Evolutionary conservation across 2,797 vertebrate genomes (phyloP).

Genomic region (Erpetoichthys calabaricus): DNA sequence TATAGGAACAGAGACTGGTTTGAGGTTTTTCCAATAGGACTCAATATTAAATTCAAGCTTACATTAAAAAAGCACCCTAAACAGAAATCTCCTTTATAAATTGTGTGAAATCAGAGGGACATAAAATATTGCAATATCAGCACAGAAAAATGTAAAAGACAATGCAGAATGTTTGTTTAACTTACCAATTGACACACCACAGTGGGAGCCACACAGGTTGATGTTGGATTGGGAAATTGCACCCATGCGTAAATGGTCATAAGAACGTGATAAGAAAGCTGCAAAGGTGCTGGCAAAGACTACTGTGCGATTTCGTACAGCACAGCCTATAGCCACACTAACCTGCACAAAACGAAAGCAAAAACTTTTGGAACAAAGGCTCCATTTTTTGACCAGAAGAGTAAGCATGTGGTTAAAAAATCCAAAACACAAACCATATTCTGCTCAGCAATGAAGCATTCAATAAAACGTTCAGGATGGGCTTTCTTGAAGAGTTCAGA

Average conservation of each 20-base stretch:
- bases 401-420: too few species aligned
- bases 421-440: conserved; percentile 41
- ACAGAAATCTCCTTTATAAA: too few species aligned
- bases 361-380: too few species aligned
- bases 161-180: too few species aligned
- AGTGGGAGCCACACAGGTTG: conserved; percentile 75
- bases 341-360: conserved; percentile 52
- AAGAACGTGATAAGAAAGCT: conserved; percentile 64
- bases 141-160: too few species aligned
- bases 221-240: conserved; percentile 63
- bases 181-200: conserved; percentile 70
- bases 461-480: conserved; percentile 67
- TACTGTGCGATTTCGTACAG: conserved; percentile 53
- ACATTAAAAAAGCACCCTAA: too few species aligned
- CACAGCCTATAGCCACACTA: conserved; percentile 70
- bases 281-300: conserved; percentile 70
- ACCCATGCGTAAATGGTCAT: conserved; percentile 73
- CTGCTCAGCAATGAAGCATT: conserved; percentile 78
- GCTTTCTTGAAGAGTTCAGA: conserved; percentile 65
- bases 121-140: too few species aligned
- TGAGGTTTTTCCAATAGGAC: too few species aligned
- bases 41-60: too few species aligned
- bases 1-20: too few species aligned
- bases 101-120: too few species aligned
- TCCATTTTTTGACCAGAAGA: too few species aligned